These are phyloP conservation scores for Sesia apiformis DNA, from an alignment of 2,888 invertebrate species.

Conservation along the genomic window DNA sequence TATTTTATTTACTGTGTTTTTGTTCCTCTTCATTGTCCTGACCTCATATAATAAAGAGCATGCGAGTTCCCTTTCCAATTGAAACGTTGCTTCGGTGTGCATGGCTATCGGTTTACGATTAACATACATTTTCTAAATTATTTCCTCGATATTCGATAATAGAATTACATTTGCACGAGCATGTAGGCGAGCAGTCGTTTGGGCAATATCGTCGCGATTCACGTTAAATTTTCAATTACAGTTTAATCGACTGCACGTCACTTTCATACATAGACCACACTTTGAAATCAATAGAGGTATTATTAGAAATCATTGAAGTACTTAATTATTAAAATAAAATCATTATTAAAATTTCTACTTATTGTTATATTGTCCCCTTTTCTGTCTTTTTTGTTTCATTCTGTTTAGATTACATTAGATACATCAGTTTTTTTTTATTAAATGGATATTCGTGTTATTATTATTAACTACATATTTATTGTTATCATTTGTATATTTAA, in stretches of 20 bases:
- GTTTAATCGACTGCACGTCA: conserved; percentile 54
- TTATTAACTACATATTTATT: too few species aligned
- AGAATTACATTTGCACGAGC: conserved; percentile 45
- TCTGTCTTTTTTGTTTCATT: background rate
- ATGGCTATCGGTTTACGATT: conserved; percentile 55
- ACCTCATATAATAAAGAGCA: conserved; percentile 66
- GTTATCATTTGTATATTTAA: too few species aligned
- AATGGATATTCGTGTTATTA: too few species aligned
- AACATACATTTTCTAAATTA: conserved; percentile 41
- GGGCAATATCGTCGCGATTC: conserved; percentile 15
- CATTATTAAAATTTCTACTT: background rate
- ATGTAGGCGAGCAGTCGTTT: conserved; percentile 55
- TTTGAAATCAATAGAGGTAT: conserved; percentile 36
- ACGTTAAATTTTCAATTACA: conserved; percentile 14
- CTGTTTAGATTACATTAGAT: background rate
- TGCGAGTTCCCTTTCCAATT: conserved; percentile 30
- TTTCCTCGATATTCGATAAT: conserved; percentile 13
- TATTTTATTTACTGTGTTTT: conserved; percentile 35
- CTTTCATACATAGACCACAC: conserved; percentile 50
- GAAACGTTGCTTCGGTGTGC: conserved; percentile 54
- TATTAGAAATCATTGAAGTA: too few species aligned
- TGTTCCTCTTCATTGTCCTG: conserved; percentile 32
- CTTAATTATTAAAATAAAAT: too few species aligned
- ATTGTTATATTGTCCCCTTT: background rate
- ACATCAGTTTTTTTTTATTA: too few species aligned